Conservation (phyloP, 2,113 vertebrate species). For the Anhinga anhinga region DNA sequence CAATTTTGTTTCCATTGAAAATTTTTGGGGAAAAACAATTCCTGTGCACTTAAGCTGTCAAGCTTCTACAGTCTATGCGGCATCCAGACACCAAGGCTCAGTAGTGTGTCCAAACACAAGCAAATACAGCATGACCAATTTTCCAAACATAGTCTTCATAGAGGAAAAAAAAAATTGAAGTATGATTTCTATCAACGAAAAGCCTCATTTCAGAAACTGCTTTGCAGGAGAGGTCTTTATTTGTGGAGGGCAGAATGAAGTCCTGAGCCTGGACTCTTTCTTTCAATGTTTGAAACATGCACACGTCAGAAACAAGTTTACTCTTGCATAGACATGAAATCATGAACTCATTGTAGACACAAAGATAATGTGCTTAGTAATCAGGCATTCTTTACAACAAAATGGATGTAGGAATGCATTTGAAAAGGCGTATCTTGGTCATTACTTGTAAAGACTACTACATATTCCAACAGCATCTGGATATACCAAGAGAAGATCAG, state of each 20-base stretch:
- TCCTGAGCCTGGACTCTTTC: background rate
- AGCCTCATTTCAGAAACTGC: background rate
- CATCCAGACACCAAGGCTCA: background rate
- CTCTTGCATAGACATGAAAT: background rate
- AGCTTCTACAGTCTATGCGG: background rate
- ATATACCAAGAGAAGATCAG: background rate
- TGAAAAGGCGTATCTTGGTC: background rate
- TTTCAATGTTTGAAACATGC: background rate
- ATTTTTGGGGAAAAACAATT: background rate
- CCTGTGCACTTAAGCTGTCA: background rate
- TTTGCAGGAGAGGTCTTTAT: background rate
- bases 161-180: background rate
- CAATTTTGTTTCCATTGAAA: background rate
- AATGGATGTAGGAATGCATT: background rate
- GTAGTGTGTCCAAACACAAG: background rate
- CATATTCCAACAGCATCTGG: background rate
- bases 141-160: background rate
- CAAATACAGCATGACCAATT: background rate
- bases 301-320: background rate
- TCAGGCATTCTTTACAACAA: background rate
- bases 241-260: background rate
- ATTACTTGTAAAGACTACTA: background rate
- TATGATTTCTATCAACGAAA: background rate
- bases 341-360: background rate
- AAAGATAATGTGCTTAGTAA: background rate